These are phyloP conservation scores for Sylvietta virens DNA, from an alignment of 2,113 vertebrate species.

Conservation along the genomic window DNA sequence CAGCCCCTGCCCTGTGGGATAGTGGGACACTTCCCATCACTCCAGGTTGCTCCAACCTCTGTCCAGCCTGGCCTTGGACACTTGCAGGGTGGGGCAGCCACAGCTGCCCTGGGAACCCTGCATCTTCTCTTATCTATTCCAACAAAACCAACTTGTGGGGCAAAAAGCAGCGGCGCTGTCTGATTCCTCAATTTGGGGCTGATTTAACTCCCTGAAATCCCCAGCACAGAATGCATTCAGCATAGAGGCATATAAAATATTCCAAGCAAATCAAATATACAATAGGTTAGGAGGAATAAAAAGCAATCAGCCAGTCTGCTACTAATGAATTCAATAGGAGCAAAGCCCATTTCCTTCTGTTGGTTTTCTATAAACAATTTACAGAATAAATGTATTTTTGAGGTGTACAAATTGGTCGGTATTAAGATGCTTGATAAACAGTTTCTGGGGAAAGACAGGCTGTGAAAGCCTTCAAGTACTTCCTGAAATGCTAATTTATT, in stretches of 20 bases:
- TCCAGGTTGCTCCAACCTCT: background rate
- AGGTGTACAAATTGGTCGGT: slow-evolving; percentile 48
- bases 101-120: background rate
- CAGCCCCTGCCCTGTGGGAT: background rate
- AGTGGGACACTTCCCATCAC: background rate
- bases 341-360: slow-evolving; percentile 59
- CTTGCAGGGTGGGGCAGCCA: background rate
- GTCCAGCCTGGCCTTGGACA: background rate
- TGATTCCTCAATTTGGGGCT: background rate
- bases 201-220: background rate
- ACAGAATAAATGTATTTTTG: slow-evolving; percentile 57
- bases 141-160: background rate
- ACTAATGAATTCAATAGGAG: slow-evolving; percentile 64
- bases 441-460: slow-evolving; percentile 41
- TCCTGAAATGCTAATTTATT: background rate
- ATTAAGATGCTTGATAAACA: slow-evolving; percentile 65
- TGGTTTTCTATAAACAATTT: slow-evolving; percentile 68
- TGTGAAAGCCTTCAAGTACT: slow-evolving; percentile 39
- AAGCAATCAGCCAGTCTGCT: slow-evolving; percentile 38
- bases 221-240: rapidly evolving
- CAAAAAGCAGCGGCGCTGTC: rapidly evolving
- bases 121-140: background rate
- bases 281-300: slow-evolving; percentile 36
- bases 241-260: background rate
- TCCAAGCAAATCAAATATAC: slow-evolving; percentile 23